Evolutionary conservation across 2,797 vertebrate genomes (phyloP), one percentile per base, ranked within the genome.

Genomic region (Falco cherrug): DNA sequence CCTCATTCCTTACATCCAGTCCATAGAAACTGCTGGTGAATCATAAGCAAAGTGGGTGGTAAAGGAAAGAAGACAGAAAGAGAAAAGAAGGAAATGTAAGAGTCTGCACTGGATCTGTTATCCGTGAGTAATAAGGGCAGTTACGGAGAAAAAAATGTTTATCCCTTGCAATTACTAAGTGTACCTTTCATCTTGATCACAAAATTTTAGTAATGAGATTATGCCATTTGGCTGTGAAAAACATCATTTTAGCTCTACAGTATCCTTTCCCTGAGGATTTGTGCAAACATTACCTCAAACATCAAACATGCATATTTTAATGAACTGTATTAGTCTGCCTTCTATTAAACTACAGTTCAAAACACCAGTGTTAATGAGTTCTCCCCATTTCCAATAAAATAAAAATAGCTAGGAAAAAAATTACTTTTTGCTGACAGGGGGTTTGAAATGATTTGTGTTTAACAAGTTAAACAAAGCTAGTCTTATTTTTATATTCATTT

Each of bases 271-370:
- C 93, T 0, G 0, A 47, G 65, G 91, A 76, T 91, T 93, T 94
- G 92, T 63, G 69, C 90, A 96, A 88, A 82, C 60, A 94, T 87
- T 97, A 96, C 95, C 93, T 97, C 97, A 92, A 97, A 96, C 94
- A 97, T 97, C 95, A 97, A 96, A 97, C 94, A 92, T 19, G 53
- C 69, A 78, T 94, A 95, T 95, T 94, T 96, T 95, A 96, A 97
- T 91, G 81, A 95, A 87, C 77, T 71, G 29, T 87, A 84, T 94
- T 96, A 84, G 53, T 35, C 84, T 93, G 75, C 45, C 75, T 94
- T 91, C 85, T 74, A 76, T 76, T 95, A 95, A 92, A 91, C 74
- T 82, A 68, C 50, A 47, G 60, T 83, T 96, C 81, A 96, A 94
- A 94, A 96, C 60, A 83, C 31, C 69, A 78, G 51, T 67, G 85